phyloP scores from a whole-genome alignment of 2,113 vertebrate genomes.

The Climacteris rufus region DNA sequence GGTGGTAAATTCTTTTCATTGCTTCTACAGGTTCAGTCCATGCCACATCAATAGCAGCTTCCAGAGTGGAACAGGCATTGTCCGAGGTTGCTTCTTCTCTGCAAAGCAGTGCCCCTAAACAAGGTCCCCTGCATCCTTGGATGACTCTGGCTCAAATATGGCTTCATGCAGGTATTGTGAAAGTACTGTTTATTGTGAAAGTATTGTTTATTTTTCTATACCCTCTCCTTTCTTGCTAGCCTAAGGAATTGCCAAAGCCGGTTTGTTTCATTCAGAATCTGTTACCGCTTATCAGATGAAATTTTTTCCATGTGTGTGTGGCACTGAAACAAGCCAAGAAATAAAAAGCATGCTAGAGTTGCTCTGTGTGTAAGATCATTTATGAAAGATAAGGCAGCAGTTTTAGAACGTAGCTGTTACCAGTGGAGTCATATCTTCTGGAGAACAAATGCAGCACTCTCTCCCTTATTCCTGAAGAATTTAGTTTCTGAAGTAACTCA shows the following conservation, averaged over 20 bases:
- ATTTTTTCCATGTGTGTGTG: background rate
- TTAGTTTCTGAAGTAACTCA: background rate
- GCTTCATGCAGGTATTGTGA: conserved; percentile 92
- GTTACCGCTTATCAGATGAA: background rate
- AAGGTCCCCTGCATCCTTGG: conserved; percentile 95
- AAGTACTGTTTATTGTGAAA: conserved; percentile 51
- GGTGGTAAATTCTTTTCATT: background rate
- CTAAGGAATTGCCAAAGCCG: background rate
- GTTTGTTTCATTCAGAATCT: background rate
- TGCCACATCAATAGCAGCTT: conserved; percentile 94
- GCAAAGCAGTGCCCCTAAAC: conserved; percentile 95
- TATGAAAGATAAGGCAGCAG: background rate
- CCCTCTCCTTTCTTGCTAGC: background rate
- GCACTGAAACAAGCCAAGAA: background rate
- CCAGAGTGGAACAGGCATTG: conserved; percentile 94
- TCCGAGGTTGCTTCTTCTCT: conserved; percentile 95
- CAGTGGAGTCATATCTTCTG: background rate
- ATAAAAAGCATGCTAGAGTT: background rate
- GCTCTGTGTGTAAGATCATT: background rate
- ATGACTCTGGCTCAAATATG: conserved; percentile 99
- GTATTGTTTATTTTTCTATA: background rate
- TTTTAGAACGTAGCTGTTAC: background rate
- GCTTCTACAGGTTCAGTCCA: conserved; percentile 86
- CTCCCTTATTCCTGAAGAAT: background rate
- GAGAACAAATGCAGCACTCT: background rate